Conservation (phyloP, 2,113 vertebrate genomes). For the Lycaon pictus region DNA sequence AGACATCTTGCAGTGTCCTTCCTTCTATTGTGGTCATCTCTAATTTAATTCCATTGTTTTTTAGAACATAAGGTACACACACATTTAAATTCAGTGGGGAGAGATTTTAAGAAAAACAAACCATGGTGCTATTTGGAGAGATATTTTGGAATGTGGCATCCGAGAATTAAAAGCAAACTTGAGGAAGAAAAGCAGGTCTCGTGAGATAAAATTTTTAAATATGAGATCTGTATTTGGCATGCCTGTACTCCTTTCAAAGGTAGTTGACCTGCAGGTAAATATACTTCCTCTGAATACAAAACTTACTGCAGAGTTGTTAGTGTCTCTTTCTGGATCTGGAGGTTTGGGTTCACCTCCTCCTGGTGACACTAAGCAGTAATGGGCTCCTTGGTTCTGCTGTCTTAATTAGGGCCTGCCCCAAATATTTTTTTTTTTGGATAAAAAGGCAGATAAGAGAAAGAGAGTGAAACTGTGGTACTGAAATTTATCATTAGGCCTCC, state of each 20-base stretch:
- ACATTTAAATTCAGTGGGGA: constrained; percentile 34
- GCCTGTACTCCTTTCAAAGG: background rate
- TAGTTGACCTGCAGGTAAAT: background rate
- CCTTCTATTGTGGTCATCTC: background rate
- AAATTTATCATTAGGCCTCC: constrained; percentile 19
- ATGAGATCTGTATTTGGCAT: background rate
- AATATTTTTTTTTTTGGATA: background rate
- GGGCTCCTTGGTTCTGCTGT: background rate
- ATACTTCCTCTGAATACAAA: constrained; percentile 21
- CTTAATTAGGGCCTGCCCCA: constrained; percentile 21
- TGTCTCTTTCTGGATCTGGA: constrained; percentile 12
- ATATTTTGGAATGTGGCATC: background rate
- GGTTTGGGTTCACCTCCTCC: background rate
- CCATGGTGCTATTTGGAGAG: background rate
- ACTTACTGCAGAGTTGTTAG: background rate
- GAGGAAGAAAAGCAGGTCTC: background rate
- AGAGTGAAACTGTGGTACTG: constrained; percentile 69
- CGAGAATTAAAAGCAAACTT: constrained; percentile 38
- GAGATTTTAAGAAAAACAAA: background rate
- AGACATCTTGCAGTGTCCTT: background rate
- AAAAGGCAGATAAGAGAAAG: constrained; percentile 64
- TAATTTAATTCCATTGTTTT: constrained; percentile 27
- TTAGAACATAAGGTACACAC: background rate
- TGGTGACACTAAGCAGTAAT: constrained; percentile 14
- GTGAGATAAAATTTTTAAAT: background rate